Base-by-base conservation (phyloP, 2,797 vertebrate species). In the Acipenser oxyrinchus region DNA sequence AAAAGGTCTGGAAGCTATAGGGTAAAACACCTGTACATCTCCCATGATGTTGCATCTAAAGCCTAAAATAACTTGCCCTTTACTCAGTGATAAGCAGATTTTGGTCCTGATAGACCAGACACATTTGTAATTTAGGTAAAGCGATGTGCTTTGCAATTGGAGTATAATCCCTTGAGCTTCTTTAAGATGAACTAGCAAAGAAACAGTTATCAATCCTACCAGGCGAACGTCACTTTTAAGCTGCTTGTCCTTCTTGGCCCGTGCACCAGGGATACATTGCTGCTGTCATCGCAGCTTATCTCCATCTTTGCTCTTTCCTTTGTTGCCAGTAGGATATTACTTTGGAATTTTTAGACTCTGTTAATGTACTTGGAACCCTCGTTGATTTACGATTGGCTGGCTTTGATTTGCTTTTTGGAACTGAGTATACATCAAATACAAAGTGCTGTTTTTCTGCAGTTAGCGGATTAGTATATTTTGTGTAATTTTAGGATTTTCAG, bases 191-290 rank as follows among this genome's bases (percentile, higher is more conserved):
- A 70, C 67, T 67, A 64, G 73, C 75, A 72, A 68, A 69, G 62
- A 78, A 77, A 74, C 68, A 74, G 74, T 85, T 84, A 83, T 86
- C 79, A 82, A 70, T 75, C 68, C 63, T 70, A 79, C 82, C 79
- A 84, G 76, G 76, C 76, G 83, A 83, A 86, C 82, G 82, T 79
- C 78, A 78, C 77, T 70, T 72, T 71, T 81, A 81, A 82, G 72
- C 80, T 69, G 68, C 77, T 81, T 76, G 70, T 78, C 62, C 73
- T 65, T 49, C 53, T 48, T 50, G 64, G 70, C 76, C 79, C 74
- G 70, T 72, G 71, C 78, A 71, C 76, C 69, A 61, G 51, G 69
- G 71, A 70, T 66, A 53, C 70, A 70, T 68, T 65, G 77, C 78
- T 69, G 68, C 59, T 60, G 37, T 73, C 64, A 73, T 82, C 79